phyloP scores from a whole-genome alignment of 1,140 invertebrate genomes.

The Oncopodura yosiiana region DNA sequence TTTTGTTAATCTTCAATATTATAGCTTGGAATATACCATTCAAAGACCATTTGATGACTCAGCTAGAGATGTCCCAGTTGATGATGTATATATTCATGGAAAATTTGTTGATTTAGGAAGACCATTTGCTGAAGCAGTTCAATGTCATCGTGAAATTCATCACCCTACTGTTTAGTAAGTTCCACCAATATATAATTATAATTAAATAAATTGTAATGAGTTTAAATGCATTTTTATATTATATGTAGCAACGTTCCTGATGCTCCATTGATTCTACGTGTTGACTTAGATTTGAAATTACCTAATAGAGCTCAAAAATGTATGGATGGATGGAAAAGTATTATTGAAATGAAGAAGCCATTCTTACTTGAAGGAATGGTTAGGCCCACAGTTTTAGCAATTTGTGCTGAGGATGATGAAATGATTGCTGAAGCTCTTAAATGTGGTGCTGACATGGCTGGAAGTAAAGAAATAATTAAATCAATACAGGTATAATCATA shows the following conservation, averaged over 20 bases:
- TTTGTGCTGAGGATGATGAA: conserved; percentile 46
- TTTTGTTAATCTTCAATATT: background rate
- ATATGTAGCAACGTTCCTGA: conserved; percentile 57
- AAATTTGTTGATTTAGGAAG: conserved; percentile 54
- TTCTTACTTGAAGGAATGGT: conserved; percentile 36
- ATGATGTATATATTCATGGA: conserved; percentile 56
- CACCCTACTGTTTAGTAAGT: conserved; percentile 66
- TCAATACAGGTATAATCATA: conserved; percentile 51
- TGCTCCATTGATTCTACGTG: conserved; percentile 46
- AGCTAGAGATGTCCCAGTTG: conserved; percentile 46
- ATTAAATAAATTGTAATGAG: too few relatives aligned
- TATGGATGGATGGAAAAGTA: conserved; percentile 24
- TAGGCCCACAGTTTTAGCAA: conserved; percentile 52
- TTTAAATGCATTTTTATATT: too few relatives aligned
- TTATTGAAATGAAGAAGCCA: conserved; percentile 29
- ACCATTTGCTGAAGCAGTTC: conserved; percentile 58
- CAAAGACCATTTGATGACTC: conserved; percentile 46
- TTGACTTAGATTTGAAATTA: conserved; percentile 29
- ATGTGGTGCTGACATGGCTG: conserved; percentile 58
- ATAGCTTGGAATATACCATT: conserved; percentile 13
- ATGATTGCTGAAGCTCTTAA: conserved; percentile 48
- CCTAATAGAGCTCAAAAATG: conserved; percentile 30
- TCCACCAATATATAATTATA: too few relatives aligned
- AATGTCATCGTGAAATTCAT: conserved; percentile 60
- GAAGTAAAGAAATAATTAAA: conserved; percentile 60